These are phyloP conservation scores for Indicator indicator DNA, from an alignment of 2,113 vertebrate genomes.

Conservation along the genomic window DNA sequence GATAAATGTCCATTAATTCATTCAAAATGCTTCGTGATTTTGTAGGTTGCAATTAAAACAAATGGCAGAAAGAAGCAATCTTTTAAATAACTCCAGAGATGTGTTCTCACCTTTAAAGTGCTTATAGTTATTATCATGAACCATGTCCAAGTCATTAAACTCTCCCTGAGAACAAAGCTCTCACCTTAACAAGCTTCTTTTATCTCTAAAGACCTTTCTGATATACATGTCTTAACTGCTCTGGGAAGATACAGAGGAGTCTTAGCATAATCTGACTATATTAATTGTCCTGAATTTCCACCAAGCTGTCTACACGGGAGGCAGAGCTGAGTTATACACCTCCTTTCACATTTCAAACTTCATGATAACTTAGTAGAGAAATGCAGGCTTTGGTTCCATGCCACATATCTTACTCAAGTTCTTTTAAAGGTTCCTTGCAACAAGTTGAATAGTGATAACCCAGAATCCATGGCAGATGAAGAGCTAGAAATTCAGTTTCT, in stretches of 20 bases:
- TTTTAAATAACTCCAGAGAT: slow-evolving; percentile 1
- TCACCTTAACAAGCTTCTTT: not conserved
- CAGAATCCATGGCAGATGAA: not conserved
- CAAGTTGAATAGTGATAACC: not conserved
- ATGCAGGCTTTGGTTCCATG: not conserved
- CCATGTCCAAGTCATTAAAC: not conserved
- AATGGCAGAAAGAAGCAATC: not conserved
- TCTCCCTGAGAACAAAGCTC: not conserved
- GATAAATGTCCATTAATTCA: not conserved
- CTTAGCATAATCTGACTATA: not conserved
- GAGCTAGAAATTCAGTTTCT: not conserved
- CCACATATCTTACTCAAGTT: not conserved
- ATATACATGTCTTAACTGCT: not conserved
- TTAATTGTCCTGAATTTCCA: slow-evolving; percentile 9
- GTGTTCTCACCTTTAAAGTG: not conserved
- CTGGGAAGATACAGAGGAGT: not conserved
- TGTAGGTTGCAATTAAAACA: not conserved
- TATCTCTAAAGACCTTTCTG: not conserved
- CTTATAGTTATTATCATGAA: not conserved
- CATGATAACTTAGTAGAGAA: not conserved
- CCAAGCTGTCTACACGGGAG: not conserved
- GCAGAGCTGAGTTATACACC: slow-evolving; percentile 6
- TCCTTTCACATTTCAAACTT: not conserved
- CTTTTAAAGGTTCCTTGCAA: not conserved
- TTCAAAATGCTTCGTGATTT: not conserved